Conservation (phyloP, 2,113 vertebrate species). For the Phaethornis superciliosus region DNA sequence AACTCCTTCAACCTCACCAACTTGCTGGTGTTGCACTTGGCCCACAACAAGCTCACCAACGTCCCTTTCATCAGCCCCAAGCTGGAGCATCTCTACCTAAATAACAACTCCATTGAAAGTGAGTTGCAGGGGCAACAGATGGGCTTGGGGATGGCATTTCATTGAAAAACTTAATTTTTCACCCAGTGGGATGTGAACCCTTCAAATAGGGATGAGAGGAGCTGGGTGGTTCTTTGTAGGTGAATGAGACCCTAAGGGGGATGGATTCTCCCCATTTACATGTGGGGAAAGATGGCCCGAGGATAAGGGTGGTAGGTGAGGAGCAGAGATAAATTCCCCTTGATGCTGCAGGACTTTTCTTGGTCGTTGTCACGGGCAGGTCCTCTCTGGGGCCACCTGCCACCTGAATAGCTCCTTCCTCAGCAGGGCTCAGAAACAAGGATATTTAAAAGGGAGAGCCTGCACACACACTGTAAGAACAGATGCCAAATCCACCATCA, state of each 20-base stretch:
- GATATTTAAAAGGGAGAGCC: not conserved
- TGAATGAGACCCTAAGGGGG: not conserved
- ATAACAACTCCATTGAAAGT: constrained; percentile 95
- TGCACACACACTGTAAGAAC: not conserved
- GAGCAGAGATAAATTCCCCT: not conserved
- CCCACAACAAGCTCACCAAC: constrained; percentile 90
- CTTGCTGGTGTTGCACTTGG: constrained; percentile 91
- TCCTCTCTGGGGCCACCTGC: not conserved
- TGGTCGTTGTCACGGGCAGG: not conserved
- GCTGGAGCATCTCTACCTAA: constrained; percentile 95
- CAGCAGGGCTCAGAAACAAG: not conserved
- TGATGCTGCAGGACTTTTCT: not conserved
- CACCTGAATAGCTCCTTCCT: not conserved
- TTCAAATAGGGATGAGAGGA: not conserved
- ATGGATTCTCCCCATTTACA: not conserved
- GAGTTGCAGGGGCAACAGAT: constrained; percentile 30
- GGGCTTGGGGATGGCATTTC: not conserved
- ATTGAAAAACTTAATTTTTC: accelerated
- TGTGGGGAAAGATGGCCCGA: not conserved
- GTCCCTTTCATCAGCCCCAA: constrained; percentile 86
- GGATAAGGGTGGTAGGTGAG: not conserved
- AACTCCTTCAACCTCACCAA: constrained; percentile 91
- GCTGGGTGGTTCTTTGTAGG: not conserved
- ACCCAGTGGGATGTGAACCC: not conserved
- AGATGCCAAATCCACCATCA: not conserved